phyloP scores from a whole-genome alignment of 2,113 vertebrate species.

The Procapra przewalskii region DNA sequence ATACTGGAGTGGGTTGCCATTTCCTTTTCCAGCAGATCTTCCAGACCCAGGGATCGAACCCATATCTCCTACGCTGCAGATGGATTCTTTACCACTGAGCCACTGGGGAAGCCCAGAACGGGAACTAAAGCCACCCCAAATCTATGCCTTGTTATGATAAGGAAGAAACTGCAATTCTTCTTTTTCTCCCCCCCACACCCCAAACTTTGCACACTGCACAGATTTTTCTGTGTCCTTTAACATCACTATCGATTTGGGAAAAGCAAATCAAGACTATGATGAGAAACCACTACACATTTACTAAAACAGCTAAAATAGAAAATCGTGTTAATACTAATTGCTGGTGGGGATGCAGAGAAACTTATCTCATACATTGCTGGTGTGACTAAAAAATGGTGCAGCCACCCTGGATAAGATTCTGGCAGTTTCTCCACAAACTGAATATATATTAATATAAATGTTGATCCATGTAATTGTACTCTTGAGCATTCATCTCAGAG shows the following conservation, averaged over 20 bases:
- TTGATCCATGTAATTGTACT: not conserved
- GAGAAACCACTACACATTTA: no score
- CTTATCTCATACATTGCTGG: not conserved
- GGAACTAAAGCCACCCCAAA: not conserved
- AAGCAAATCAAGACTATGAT: not conserved
- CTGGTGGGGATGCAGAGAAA: not conserved
- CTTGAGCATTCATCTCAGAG: not conserved
- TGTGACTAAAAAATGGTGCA: not conserved
- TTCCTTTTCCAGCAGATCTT: not conserved
- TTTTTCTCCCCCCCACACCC: not conserved
- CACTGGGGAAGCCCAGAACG: not conserved
- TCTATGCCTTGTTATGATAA: not conserved
- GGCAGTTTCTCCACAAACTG: not conserved
- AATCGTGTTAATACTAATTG: not conserved
- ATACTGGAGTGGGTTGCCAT: not conserved
- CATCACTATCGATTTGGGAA: not conserved
- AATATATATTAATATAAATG: not conserved
- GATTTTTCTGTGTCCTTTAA: not conserved
- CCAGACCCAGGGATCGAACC: not conserved
- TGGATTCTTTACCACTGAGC: accelerated
- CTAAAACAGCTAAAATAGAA: not conserved
- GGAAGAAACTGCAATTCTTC: not conserved
- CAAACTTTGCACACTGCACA: not conserved
- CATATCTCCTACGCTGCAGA: not conserved
- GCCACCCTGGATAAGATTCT: not conserved